Conservation (phyloP, 2,797 vertebrate species). For the Pachyuromys duprasi region DNA sequence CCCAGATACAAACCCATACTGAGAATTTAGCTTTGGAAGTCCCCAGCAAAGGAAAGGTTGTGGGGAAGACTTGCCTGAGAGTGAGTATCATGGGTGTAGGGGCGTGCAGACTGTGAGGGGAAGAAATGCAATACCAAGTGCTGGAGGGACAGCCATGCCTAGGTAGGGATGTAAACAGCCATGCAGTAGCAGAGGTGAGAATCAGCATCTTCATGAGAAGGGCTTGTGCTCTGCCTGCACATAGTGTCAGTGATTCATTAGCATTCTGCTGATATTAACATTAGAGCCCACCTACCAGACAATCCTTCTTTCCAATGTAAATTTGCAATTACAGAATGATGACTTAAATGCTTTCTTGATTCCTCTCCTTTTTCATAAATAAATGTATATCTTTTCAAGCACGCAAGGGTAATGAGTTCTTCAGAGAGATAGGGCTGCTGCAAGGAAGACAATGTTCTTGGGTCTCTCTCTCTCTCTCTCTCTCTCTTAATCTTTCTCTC, state of each 20-base stretch:
- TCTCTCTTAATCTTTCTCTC: background rate
- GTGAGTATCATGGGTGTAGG: rapidly evolving
- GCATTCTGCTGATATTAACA: background rate
- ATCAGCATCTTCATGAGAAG: background rate
- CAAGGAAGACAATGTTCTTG: background rate
- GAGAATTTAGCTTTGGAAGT: background rate
- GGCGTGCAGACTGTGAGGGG: background rate
- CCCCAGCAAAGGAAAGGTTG: background rate
- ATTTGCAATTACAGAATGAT: background rate
- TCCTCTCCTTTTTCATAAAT: background rate
- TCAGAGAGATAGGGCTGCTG: background rate
- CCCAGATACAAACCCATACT: background rate
- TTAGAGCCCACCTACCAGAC: background rate
- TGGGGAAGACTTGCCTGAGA: background rate
- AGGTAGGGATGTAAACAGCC: background rate
- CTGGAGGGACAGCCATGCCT: background rate
- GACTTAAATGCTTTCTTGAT: background rate
- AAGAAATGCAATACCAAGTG: background rate
- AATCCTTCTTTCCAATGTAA: background rate
- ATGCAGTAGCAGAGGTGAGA: background rate
- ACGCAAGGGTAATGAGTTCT: background rate
- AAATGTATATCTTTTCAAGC: conserved; percentile 3
- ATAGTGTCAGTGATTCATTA: background rate
- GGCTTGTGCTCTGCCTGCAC: background rate
- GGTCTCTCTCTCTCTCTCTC: background rate